Conservation (phyloP, 2,113 vertebrate genomes). For the Xyrauchen texanus region DNA sequence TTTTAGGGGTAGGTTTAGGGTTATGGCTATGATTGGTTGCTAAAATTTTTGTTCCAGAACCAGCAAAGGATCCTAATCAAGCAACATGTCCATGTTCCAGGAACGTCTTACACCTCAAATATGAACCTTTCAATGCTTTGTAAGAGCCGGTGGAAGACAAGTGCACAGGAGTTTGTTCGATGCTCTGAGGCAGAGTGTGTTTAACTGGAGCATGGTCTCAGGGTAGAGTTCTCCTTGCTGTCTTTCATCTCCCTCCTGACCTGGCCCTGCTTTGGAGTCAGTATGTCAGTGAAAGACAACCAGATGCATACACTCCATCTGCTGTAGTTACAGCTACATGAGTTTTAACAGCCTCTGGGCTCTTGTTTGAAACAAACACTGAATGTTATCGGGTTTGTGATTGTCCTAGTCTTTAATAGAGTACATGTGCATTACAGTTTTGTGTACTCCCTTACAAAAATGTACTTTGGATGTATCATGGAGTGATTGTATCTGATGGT, state of each 20-base stretch:
- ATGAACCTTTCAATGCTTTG: slow-evolving; percentile 1
- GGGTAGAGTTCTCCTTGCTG: background rate
- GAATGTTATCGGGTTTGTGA: too few relatives aligned
- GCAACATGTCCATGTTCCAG: background rate
- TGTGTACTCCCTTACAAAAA: too few relatives aligned
- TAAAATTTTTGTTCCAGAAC: background rate
- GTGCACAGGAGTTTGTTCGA: background rate
- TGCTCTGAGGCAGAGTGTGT: slow-evolving; percentile 18
- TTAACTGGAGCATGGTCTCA: slow-evolving; percentile 14
- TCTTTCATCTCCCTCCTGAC: background rate
- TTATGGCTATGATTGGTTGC: background rate
- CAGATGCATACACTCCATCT: slow-evolving; percentile 23
- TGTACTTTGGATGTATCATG: too few relatives aligned
- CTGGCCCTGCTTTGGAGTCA: slow-evolving; percentile 9
- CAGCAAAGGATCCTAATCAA: background rate
- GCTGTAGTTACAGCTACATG: too few relatives aligned
- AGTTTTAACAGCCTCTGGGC: too few relatives aligned
- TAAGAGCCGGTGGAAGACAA: background rate
- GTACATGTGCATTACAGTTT: too few relatives aligned
- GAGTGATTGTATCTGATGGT: too few relatives aligned
- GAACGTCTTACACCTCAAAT: background rate
- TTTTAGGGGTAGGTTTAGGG: too few relatives aligned
- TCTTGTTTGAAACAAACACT: too few relatives aligned
- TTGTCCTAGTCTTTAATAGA: too few relatives aligned
- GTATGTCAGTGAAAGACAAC: background rate